Conservation (phyloP, 1,140 invertebrate species). For the Carposina sasakii region DNA sequence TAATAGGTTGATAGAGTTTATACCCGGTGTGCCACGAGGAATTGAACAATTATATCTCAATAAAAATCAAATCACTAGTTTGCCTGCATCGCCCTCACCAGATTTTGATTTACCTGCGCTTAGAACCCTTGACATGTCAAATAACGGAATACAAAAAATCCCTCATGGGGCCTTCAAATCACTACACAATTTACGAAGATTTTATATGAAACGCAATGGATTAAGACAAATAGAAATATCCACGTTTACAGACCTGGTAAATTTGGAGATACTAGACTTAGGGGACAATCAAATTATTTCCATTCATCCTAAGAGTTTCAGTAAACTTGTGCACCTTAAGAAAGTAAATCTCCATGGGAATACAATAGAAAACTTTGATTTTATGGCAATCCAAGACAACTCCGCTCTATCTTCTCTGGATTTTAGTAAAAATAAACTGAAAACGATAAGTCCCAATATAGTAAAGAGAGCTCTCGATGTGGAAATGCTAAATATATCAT, state of each 20-base stretch:
- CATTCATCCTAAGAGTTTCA: constrained; percentile 79
- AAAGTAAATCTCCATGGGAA: constrained; percentile 85
- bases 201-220: constrained; percentile 86
- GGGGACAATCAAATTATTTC: constrained; percentile 82
- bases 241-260: constrained; percentile 79
- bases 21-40: constrained; percentile 81
- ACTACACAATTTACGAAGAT: constrained; percentile 78
- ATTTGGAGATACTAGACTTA: constrained; percentile 83
- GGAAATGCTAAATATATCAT: constrained; percentile 82
- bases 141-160: constrained; percentile 83
- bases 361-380: constrained; percentile 79
- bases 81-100: constrained; percentile 77
- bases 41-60: constrained; percentile 85
- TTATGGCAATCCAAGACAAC: constrained; percentile 79
- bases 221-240: constrained; percentile 80
- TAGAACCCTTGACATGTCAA: constrained; percentile 82
- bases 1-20: constrained; percentile 81
- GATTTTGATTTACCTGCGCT: constrained; percentile 80
- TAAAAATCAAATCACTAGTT: constrained; percentile 80
- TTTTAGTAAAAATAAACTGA: constrained; percentile 84
- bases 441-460: constrained; percentile 76
- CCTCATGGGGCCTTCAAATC: constrained; percentile 77
- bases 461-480: constrained; percentile 80
- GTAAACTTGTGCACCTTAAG: constrained; percentile 75
- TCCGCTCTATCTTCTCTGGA: constrained; percentile 78